Evolutionary conservation across 2,888 invertebrate genomes (phyloP).

Genomic region (Mamestra brassicae): DNA sequence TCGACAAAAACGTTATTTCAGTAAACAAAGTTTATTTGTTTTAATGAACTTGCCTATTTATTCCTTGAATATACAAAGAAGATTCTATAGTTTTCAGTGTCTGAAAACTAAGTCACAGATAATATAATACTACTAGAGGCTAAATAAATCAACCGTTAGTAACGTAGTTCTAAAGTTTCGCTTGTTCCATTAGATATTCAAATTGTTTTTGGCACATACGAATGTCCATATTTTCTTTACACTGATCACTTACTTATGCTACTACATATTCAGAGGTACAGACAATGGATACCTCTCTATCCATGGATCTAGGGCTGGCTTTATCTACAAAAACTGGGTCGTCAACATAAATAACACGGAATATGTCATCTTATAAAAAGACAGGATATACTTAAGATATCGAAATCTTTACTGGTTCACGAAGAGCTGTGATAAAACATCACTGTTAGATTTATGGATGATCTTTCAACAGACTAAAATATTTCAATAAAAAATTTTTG

Average conservation of each 20-base stretch:
- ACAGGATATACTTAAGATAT: slow-evolving; percentile 59
- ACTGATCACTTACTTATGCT: slow-evolving; percentile 25
- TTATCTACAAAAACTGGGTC: slow-evolving; percentile 46
- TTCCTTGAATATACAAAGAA: slow-evolving; percentile 16
- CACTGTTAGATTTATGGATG: slow-evolving; percentile 53
- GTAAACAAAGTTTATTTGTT: slow-evolving; percentile 4
- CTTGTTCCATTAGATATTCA: slow-evolving; percentile 10
- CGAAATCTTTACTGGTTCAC: slow-evolving; percentile 50
- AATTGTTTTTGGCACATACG: slow-evolving; percentile 10
- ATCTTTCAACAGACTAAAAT: slow-evolving; percentile 44
- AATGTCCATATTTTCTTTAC: slow-evolving; percentile 23
- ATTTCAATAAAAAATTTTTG: slow-evolving; percentile 38
- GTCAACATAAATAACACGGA: slow-evolving; percentile 60
- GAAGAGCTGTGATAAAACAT: slow-evolving; percentile 53
- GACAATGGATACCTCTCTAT: slow-evolving; percentile 19
- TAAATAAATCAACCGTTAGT: slow-evolving; percentile 19
- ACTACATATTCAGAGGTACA: slow-evolving; percentile 38
- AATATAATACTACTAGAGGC: no score
- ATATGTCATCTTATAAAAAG: slow-evolving; percentile 46
- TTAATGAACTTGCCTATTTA: slow-evolving; percentile 26
- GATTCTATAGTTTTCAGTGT: slow-evolving; percentile 16
- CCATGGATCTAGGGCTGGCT: slow-evolving; percentile 17
- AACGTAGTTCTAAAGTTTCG: not conserved
- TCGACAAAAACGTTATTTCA: not conserved
- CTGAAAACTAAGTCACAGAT: slow-evolving; percentile 8